Evolutionary conservation across 2,888 invertebrate genomes (phyloP), one percentile per base, ranked within the genome.

Genomic region (Lepidochitona cinerea): DNA sequence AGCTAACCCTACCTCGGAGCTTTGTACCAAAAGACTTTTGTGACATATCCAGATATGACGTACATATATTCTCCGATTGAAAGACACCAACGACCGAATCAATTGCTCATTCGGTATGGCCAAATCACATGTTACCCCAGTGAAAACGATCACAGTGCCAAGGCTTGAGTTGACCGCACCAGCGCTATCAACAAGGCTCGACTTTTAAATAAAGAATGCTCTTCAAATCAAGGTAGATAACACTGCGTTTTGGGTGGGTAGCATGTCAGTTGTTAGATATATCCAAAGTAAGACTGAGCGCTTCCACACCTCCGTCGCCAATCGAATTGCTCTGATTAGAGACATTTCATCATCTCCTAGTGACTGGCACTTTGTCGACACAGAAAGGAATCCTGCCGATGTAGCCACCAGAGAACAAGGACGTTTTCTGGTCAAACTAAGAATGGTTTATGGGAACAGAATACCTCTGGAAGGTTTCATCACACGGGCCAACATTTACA

Each of bases 251-350:
- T 75, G 78, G 72, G 72, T 71, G 7, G 75, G 75, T 53, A 80
- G 77, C 37, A 73, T 35, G 41, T 68, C 74, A n/a, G 71, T 75
- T 2, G 53, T 73, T 18, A 37, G 67, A 14, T 76, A 77, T 59
- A 76, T 77, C 32, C 65, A 37, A 7, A 77, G 76, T 67, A 71
- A 65, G 35, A 23, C 35, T 2, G 18, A 29, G 9, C 66, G 73
- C 32, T 77, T 73, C 41, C 54, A 71, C 14, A 77, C 77, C 6
- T 77, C 76, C 52, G 76, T 76, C 6, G 76, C 37, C 14, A 68
- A 72, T 26, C 36, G 72, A 41, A 41, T 41, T 7, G 32, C 26
- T 18, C 7, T 29, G 12, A 70, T 70, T 6, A 12, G 54, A 12
- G 26, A 54, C 41, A 14, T 6, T 23, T n/a, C n/a, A n/a, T 26